Base-by-base conservation (phyloP, 2,888 invertebrate genomes). In the Chloroclysta siterata region DNA sequence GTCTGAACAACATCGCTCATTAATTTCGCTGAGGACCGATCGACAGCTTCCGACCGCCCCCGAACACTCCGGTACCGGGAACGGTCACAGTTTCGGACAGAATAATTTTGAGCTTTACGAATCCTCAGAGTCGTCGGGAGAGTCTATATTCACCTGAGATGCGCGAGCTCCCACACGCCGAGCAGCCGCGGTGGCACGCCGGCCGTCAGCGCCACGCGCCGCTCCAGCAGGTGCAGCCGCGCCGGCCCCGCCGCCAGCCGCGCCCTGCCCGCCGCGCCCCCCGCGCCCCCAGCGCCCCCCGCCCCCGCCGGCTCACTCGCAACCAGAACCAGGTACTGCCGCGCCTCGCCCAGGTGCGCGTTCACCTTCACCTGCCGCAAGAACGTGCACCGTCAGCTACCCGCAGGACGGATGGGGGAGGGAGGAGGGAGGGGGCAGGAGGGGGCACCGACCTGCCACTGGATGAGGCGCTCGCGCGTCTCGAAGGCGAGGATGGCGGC, bases 401-500 rank as follows among this genome's bases (percentile, higher is more conserved):
- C 33, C 33, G 33, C 8, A 5, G 33, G 33, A 8, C 1, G 33
- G 5, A 8, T 29, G 33, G 5, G 5, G 15, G 3, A 46, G 28
- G 5, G 48, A 0, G 2, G 5, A 13, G 28, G 6, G 2, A 8
- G 22, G 0, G 28, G 17, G 48, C 5, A 42, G 2, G 5, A 6
- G 15, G 15, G 1, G 5, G 44, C 11, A 28, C 57, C 46, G 17
- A 80, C 93, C 94, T 97, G 97, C 97, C 98, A 98, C 89, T 97
- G 97, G 82, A 98, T 96, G 75, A 98, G 94, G 41, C 96, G 93
- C 89, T 98, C 98, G 69, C 97, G 93, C 63, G 96, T 96, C 85
- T 97, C 97, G 86, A 98, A 97, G 17, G 98, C 97, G 69, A 98
- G 94, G 44, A 97, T 95, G 51, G 97, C 96, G 58, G 96, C 96